These are phyloP conservation scores for Lepilemur septentrionalis DNA, from an alignment of 2,797 vertebrate genomes.

Conservation along the genomic window DNA sequence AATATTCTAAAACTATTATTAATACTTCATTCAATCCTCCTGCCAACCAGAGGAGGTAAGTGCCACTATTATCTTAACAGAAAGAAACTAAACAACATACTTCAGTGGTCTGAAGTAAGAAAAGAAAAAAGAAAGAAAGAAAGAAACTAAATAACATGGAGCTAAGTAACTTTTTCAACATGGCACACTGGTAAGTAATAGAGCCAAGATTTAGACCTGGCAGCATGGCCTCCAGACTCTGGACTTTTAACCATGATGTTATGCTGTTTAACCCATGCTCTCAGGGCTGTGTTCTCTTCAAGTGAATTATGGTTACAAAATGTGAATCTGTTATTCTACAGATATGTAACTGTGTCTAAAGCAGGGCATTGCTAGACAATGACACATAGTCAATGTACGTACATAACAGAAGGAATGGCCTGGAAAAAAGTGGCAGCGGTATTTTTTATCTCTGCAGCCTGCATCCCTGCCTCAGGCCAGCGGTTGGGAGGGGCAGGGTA, in stretches of 20 bases:
- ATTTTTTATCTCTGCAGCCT: no score
- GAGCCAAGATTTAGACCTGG: background rate
- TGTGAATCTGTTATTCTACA: background rate
- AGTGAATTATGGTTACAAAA: background rate
- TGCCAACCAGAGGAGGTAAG: background rate
- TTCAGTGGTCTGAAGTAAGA: no score
- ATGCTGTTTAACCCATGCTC: background rate
- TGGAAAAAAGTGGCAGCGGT: no score
- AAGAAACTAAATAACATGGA: background rate
- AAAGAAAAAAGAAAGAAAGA: background rate
- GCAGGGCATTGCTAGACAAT: background rate
- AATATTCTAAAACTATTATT: background rate
- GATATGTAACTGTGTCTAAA: background rate
- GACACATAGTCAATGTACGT: background rate
- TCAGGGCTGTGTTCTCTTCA: background rate
- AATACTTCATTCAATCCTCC: background rate
- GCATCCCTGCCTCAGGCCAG: no score
- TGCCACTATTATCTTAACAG: background rate
- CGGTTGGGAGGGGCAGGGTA: no score
- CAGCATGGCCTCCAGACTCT: background rate
- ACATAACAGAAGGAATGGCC: no score
- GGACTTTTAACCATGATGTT: background rate
- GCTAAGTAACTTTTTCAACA: background rate
- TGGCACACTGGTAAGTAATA: background rate
- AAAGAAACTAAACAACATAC: conserved; percentile 10